Conservation (phyloP, 1,140 invertebrate genomes). For the Ostrea edulis region DNA sequence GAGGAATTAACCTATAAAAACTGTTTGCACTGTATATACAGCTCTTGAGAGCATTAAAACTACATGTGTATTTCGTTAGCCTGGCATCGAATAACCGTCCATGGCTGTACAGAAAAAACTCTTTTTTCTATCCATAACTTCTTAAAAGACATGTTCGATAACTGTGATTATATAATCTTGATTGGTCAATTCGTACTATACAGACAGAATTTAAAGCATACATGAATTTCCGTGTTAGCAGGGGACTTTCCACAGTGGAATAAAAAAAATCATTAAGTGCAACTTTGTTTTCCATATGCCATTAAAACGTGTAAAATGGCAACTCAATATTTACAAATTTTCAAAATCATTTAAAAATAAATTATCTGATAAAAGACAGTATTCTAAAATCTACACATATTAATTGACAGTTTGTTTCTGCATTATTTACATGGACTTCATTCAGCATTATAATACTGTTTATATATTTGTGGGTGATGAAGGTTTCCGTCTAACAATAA, state of each 20-base stretch:
- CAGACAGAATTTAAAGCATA: no score
- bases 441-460: not conserved
- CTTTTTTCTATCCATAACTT: no score
- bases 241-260: not conserved
- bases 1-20: not conserved
- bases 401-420: not conserved
- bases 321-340: not conserved
- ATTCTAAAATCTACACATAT: not conserved
- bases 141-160: no score
- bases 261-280: not conserved
- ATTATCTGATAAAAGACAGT: not conserved
- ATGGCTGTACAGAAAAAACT: no score
- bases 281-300: slow-evolving; percentile 12
- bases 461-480: not conserved
- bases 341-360: not conserved
- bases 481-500: not conserved
- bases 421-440: not conserved
- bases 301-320: not conserved
- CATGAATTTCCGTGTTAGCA: not conserved
- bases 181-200: no score
- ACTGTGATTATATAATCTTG: no score
- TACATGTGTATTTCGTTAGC: no score
- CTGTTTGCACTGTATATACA: no score
- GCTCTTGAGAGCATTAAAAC: no score
- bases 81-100: no score